These are phyloP conservation scores for Sarcophaga subvicina DNA, from an alignment of 2,888 invertebrate species.

Conservation along the genomic window DNA sequence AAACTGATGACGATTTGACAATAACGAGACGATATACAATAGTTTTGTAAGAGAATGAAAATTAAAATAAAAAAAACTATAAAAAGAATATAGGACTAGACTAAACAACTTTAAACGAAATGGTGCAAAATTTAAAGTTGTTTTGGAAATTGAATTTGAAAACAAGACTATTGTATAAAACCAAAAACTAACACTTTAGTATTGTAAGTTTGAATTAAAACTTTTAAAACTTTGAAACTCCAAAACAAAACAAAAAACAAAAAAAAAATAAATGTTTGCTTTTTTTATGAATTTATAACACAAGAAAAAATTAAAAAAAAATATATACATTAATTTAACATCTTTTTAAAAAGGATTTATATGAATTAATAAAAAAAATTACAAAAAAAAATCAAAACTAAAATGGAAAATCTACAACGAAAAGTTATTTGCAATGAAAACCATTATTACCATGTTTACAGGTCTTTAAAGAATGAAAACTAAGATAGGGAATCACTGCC, in stretches of 20 bases:
- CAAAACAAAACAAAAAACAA: no score
- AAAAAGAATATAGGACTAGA: no score
- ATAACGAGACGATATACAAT: neutral
- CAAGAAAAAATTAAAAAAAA: conserved; percentile 64
- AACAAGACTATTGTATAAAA: neutral
- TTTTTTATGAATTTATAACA: conserved; percentile 65
- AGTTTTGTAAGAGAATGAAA: neutral
- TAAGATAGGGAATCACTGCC: conserved; percentile 50
- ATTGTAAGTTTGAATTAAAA: conserved; percentile 59
- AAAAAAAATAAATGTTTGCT: conserved; percentile 64
- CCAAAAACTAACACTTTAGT: conserved; percentile 47
- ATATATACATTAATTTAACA: conserved; percentile 61
- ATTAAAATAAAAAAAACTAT: no score
- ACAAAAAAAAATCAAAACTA: conserved; percentile 62
- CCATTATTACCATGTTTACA: neutral
- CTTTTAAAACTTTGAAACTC: neutral
- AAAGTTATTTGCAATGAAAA: conserved; percentile 60
- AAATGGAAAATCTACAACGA: conserved; percentile 56
- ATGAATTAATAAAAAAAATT: conserved; percentile 64
- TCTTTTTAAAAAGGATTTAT: conserved; percentile 55
- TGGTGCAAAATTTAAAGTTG: conserved; percentile 57
- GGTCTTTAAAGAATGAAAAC: neutral
- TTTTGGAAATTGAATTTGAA: neutral
- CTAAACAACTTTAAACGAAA: conserved; percentile 41
- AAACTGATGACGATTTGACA: conserved; percentile 64